A percentile compares a stretch with the other conserved stretches of the same genome.
Conservation (phyloP, 2,888 invertebrate species). For the Pelosia muscerda region DNA sequence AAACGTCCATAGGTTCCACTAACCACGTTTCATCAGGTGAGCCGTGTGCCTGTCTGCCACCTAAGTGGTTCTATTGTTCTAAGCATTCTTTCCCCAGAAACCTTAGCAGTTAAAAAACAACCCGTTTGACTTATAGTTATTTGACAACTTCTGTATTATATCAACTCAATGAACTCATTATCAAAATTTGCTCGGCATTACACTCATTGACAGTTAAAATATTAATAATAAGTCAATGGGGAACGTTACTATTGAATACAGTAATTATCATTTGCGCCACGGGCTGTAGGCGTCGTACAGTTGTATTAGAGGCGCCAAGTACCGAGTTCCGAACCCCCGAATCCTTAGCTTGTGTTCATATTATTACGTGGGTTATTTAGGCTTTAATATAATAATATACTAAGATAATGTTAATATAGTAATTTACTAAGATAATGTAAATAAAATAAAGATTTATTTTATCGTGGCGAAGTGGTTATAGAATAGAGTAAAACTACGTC, state of each 20-base stretch:
- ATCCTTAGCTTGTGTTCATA: not conserved
- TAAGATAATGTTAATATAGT: too few relatives aligned
- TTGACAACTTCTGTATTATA: not conserved
- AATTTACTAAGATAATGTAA: not conserved
- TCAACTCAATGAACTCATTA: not conserved
- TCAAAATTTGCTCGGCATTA: slow-evolving; percentile 1
- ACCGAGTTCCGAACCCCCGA: too few relatives aligned
- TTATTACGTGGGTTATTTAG: not conserved
- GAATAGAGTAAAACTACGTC: too few relatives aligned
- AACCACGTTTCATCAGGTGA: too few relatives aligned
- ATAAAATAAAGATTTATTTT: too few relatives aligned
- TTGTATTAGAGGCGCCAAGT: not conserved
- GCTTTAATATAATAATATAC: not conserved
- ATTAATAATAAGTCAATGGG: not conserved
- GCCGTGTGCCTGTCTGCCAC: too few relatives aligned
- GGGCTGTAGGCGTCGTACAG: not conserved
- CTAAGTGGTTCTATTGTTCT: too few relatives aligned
- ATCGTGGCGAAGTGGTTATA: too few relatives aligned
- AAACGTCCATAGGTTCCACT: too few relatives aligned
- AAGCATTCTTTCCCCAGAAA: too few relatives aligned
- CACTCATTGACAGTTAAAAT: not conserved
- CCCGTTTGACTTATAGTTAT: not conserved
- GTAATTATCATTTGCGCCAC: not conserved
- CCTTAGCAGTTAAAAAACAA: too few relatives aligned
- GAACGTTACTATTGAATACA: too few relatives aligned